Percentiles rank a stretch among this genome's conserved stretches.
These are phyloP conservation scores for Rhinella marina DNA, from an alignment of 2,797 vertebrate genomes.

Conservation along the genomic window DNA sequence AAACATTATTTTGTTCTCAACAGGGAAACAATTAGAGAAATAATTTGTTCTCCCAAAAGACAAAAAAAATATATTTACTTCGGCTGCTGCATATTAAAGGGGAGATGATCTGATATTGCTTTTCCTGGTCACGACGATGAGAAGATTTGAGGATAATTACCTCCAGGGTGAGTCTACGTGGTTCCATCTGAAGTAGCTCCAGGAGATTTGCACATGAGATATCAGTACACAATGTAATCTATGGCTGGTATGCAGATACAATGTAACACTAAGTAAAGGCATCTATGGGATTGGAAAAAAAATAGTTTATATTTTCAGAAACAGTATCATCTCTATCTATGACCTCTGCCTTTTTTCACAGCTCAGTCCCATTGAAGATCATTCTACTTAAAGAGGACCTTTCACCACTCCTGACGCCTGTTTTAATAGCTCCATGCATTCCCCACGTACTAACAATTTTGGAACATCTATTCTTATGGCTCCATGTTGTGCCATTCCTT, in stretches of 20 bases:
- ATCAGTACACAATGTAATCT: background rate
- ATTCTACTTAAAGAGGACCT: no score
- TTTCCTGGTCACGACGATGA: background rate
- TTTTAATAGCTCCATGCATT: no score
- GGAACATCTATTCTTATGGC: no score
- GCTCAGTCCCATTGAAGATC: no score
- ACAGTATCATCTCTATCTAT: background rate
- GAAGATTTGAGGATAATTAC: background rate
- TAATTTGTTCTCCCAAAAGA: slow-evolving; percentile 38
- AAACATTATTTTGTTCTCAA: slow-evolving; percentile 22
- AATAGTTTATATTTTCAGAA: no score
- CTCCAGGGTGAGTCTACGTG: background rate
- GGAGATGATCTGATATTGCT: background rate
- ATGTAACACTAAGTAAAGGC: background rate
- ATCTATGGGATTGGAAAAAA: background rate
- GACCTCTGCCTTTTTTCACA: background rate
- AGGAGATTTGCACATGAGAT: background rate
- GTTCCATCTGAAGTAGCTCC: background rate
- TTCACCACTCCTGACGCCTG: no score
- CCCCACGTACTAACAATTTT: no score
- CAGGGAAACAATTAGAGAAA: slow-evolving; percentile 48
- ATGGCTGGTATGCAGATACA: background rate
- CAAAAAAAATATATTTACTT: background rate
- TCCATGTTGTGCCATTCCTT: no score
- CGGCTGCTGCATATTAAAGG: background rate